Evolutionary conservation across 2,797 vertebrate species (phyloP), one percentile per base, ranked within the genome.

Genomic region (Hydrolagus colliei): DNA sequence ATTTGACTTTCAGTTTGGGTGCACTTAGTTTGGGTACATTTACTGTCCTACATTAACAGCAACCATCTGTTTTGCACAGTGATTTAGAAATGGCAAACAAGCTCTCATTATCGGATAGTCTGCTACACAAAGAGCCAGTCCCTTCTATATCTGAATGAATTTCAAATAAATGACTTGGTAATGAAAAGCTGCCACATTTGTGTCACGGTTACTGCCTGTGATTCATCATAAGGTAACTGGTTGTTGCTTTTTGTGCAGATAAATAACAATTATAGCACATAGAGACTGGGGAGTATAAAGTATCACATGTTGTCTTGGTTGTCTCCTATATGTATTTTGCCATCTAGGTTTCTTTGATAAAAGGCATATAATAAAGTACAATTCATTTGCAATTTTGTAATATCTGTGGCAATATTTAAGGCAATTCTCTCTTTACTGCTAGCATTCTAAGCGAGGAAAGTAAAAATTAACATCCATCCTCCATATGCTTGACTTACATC

Each of bases 151-250:
- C 65, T 67, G 79, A 68, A 71, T 68, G 71, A 20, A 4, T 68
- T 84, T 84, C 52, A 84, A 84, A 16, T 84, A 52, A 84, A 71
- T 12, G 32, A 71, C 7, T 41, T 35, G 14, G n/a, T 52, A 71
- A 84, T 84, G 65, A 41, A 35, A 84, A 71, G 65, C 79, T 84
- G 79, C 18, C 79, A 84, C 79, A 71, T 71, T 84, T 10, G 52
- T 68, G 79, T 71, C 16, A 52, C 2, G n/a, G 63, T 84, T 27
- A 84, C 27, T 18, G 32, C 11, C 65, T 82, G 13, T 80, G 67
- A 80, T 67, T 65, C 78, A 79, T 63, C 12, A 0, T n/a, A 63
- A 13, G 77, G 12, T 79, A 63, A 22, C 76, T 62, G 59, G 61
- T 62, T 80, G 62, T 14, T 32, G 27, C 78, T 16, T 10, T 65